Evolutionary conservation across 2,888 invertebrate genomes (phyloP).

Genomic region (Andrena chrysosceles): DNA sequence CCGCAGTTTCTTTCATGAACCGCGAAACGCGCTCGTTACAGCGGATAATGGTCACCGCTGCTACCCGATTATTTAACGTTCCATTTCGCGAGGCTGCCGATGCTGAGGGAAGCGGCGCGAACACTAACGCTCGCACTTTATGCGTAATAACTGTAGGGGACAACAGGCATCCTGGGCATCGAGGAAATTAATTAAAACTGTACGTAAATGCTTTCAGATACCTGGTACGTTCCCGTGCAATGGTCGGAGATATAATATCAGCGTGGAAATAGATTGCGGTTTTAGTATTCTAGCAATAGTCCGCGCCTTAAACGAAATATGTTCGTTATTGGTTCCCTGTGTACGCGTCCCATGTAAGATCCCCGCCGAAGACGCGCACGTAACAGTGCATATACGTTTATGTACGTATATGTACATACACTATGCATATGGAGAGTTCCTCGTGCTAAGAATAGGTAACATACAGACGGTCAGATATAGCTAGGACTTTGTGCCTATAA

Average conservation of each 20-base stretch:
- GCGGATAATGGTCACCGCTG: conserved; percentile 51
- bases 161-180: not conserved
- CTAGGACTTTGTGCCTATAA: conserved; percentile 83
- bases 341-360: conserved; percentile 60
- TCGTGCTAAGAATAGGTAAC: conserved; percentile 82
- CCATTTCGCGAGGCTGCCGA: conserved; percentile 35
- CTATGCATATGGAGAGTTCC: conserved; percentile 74
- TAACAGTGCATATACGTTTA: conserved; percentile 37
- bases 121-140: not conserved
- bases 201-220: not conserved
- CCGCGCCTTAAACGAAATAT: conserved; percentile 64
- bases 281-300: conserved; percentile 4
- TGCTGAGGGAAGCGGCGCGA: not conserved
- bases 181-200: conserved; percentile 2
- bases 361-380: conserved; percentile 39
- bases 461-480: conserved; percentile 81
- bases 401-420: conserved; percentile 63
- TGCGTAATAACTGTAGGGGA: not conserved
- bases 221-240: not conserved
- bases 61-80: conserved; percentile 49
- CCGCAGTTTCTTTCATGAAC: conserved; percentile 66
- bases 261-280: conserved; percentile 29
- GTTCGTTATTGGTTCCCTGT: conserved; percentile 67
- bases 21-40: conserved; percentile 66
- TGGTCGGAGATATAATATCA: conserved; percentile 16